These are phyloP conservation scores for Diplodus puntazzo DNA, from an alignment of 2,797 vertebrate species.

Conservation along the genomic window DNA sequence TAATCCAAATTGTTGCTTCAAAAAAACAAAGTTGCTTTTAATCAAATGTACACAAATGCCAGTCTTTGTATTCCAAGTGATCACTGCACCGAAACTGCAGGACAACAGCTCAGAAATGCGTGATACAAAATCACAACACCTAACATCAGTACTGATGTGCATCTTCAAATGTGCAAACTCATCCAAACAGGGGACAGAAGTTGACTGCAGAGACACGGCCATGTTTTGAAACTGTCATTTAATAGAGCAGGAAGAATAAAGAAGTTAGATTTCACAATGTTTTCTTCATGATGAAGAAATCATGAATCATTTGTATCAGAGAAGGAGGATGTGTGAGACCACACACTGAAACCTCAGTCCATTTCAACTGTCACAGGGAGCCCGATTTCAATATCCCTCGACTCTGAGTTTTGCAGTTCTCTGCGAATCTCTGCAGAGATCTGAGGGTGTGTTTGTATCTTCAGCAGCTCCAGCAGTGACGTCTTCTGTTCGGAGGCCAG, in stretches of 20 bases:
- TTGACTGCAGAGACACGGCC: not conserved
- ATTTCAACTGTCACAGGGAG: conserved; percentile 73
- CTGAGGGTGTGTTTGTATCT: conserved; percentile 89
- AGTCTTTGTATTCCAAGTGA: conserved; percentile 25
- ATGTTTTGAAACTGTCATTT: conserved; percentile 17
- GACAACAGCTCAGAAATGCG: not conserved
- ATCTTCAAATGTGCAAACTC: conserved; percentile 22
- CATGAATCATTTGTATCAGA: conserved; percentile 15
- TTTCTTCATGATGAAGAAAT: conserved; percentile 5
- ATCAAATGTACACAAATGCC: conserved; percentile 34
- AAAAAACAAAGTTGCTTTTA: conserved; percentile 26
- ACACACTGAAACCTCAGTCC: conserved; percentile 81
- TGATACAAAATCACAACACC: conserved; percentile 14
- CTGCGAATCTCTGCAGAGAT: conserved; percentile 92
- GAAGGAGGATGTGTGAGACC: not conserved
- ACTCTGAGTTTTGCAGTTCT: conserved; percentile 90
- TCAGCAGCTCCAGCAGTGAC: conserved; percentile 93
- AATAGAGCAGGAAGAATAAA: not conserved
- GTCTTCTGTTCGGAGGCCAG: conserved; percentile 94
- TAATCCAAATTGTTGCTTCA: conserved; percentile 45
- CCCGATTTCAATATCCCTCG: conserved; percentile 89
- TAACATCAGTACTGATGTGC: conserved; percentile 28
- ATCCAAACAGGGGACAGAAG: not conserved
- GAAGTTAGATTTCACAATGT: conserved; percentile 1
- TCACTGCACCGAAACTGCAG: conserved; percentile 7